phyloP scores from a whole-genome alignment of 2,113 vertebrate species.

The Etia nguti region DNA sequence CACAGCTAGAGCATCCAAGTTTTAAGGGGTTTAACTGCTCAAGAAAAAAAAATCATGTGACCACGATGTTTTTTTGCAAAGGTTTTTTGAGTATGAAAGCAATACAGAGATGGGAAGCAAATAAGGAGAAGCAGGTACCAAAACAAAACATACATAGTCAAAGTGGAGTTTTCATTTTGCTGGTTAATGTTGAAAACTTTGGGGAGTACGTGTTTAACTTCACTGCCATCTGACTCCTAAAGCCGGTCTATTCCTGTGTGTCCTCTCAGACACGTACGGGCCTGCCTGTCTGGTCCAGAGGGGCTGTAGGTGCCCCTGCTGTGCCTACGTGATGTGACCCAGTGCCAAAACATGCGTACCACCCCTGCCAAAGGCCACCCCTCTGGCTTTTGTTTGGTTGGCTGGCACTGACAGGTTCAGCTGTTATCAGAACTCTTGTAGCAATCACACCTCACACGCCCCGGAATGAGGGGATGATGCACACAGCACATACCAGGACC shows the following conservation, averaged over 20 bases:
- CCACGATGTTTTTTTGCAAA: not conserved
- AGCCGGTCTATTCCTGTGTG: not conserved
- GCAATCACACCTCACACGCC: not conserved
- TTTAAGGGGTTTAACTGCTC: not conserved
- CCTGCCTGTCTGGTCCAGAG: not conserved
- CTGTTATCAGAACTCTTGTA: slow-evolving; percentile 23
- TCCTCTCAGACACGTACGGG: not conserved
- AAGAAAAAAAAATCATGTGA: not conserved
- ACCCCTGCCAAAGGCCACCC: not conserved
- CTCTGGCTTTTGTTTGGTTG: not conserved
- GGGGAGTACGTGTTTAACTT: not conserved
- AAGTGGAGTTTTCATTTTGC: not conserved
- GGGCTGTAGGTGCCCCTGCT: not conserved
- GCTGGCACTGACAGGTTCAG: slow-evolving; percentile 18
- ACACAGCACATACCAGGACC: not conserved
- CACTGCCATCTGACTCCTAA: not conserved
- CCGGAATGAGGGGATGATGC: not conserved
- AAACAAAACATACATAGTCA: not conserved
- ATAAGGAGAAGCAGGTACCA: not conserved
- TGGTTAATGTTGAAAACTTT: not conserved
- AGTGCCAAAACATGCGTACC: slow-evolving; percentile 6
- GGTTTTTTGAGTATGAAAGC: not conserved
- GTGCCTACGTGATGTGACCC: slow-evolving; percentile 7
- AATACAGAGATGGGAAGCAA: not conserved
- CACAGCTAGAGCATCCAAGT: too few relatives aligned